These are phyloP conservation scores for Adoxophyes honmai DNA, from an alignment of 1,140 invertebrate genomes.

Conservation along the genomic window DNA sequence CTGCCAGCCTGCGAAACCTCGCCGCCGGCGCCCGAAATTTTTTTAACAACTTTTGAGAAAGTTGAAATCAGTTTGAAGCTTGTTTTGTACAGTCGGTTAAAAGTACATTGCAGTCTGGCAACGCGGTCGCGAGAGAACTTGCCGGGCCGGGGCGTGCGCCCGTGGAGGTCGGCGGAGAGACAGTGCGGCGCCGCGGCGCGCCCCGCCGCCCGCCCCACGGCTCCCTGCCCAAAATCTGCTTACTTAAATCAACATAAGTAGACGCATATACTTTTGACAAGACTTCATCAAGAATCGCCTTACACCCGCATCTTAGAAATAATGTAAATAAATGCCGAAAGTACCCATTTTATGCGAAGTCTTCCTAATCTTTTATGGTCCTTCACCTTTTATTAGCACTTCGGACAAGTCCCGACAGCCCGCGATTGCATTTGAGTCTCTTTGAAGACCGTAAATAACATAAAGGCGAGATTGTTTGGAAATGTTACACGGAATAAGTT, in stretches of 20 bases:
- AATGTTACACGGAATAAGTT: no score
- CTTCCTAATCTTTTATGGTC: no score
- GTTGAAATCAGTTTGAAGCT: slow-evolving; percentile 57
- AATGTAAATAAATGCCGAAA: no score
- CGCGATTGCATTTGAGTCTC: no score
- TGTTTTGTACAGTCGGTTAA: slow-evolving; percentile 36
- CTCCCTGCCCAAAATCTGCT: slow-evolving; percentile 22
- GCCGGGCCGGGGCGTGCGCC: slow-evolving; percentile 32
- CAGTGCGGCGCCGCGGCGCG: slow-evolving; percentile 42
- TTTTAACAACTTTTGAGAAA: slow-evolving; percentile 52
- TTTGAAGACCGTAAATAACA: no score
- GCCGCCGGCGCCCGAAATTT: slow-evolving; percentile 32
- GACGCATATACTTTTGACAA: no score
- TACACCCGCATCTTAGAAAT: no score
- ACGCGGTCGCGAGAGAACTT: slow-evolving; percentile 26
- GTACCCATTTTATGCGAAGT: no score
- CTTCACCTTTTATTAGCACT: no score
- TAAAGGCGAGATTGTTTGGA: no score
- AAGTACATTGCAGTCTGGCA: slow-evolving; percentile 37
- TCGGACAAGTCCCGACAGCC: no score
- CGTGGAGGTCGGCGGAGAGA: slow-evolving; percentile 35
- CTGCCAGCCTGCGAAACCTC: slow-evolving; percentile 34
- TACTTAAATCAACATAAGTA: not conserved
- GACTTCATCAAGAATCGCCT: no score
- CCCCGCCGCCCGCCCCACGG: slow-evolving; percentile 29